Evolutionary conservation across 2,797 vertebrate genomes (phyloP), one percentile per base, ranked within the genome.

Genomic region (Tokudaia muenninki): DNA sequence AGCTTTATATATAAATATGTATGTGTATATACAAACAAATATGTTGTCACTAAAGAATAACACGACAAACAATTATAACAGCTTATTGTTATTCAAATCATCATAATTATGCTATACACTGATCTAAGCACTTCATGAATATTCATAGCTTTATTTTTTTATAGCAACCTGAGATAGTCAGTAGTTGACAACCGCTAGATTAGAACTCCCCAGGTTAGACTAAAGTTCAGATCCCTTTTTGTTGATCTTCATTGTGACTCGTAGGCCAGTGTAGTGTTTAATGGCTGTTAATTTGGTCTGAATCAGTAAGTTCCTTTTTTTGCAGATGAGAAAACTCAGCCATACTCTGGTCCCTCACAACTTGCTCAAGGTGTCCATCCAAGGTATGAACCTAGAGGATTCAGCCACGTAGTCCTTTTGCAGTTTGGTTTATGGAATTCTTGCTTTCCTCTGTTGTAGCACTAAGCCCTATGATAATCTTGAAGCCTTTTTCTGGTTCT

Each of bases 11-110:
- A 57, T 81, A 50, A 80, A 55, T 22, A 80, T 57, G 34, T 13
- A 81, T 57, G 50, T 37, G 24, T 77, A 47, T 47, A 74, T 41
- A 24, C 37, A 8, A 16, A 22, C 83, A 29, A 17, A 50, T 86
- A 34, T 13, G 37, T 94, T 37, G 41, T 86, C 72, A 57, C 72
- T 70, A 65, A 95, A 82, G 74, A 81, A 84, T 65, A 86, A 70
- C 13, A 6, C 2, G 17, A n/a, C 24, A 41, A 41, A 19, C 11
- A 63, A 34, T 12, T 14, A 14, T 1, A 47, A 65, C 67, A 57
- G 4, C 10, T 77, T 29, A 24, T 63, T 84, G 17, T 70, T 34
- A 26, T 57, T 57, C 74, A 55, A 52, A 0, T 78, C 31, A 41
- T 86, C 19, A 63, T 50, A 44, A 47, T 63, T 29, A 3, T 21